Evolutionary conservation across 1,140 invertebrate species (phyloP).

Genomic region (Aplysia californica): DNA sequence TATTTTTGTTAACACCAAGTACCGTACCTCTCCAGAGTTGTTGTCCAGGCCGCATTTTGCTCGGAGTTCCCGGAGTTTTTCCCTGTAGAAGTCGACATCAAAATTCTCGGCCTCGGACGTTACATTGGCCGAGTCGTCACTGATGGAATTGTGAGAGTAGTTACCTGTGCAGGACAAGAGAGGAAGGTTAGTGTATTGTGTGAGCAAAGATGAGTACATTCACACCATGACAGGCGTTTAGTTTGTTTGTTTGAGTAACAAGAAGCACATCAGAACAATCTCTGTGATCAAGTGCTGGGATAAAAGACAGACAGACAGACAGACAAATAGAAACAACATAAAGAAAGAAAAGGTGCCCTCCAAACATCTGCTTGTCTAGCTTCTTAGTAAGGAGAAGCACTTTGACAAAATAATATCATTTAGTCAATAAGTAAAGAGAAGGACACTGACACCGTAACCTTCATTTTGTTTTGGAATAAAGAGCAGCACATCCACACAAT

Average conservation of each 20-base stretch:
- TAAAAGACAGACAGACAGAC: background rate
- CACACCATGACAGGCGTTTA: background rate
- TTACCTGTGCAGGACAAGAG: background rate
- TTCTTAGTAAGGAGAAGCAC: too few relatives aligned
- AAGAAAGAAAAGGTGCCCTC: background rate
- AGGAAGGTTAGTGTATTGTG: too few relatives aligned
- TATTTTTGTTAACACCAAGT: background rate
- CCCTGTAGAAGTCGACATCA: conserved; percentile 49
- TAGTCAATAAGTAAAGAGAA: too few relatives aligned
- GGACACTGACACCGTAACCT: too few relatives aligned
- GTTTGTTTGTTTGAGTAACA: background rate
- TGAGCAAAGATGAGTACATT: too few relatives aligned
- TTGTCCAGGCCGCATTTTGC: conserved; percentile 60
- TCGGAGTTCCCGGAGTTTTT: conserved; percentile 53
- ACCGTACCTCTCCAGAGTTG: conserved; percentile 11
- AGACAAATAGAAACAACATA: background rate
- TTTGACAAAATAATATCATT: too few relatives aligned
- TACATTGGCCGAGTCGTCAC: background rate
- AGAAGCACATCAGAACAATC: background rate
- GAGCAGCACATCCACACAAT: too few relatives aligned
- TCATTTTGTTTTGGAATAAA: too few relatives aligned
- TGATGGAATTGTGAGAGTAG: background rate
- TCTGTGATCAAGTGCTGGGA: background rate
- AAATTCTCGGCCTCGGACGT: conserved; percentile 10
- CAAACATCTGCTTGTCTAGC: too few relatives aligned